These are phyloP conservation scores for Zosterops japonicus DNA, from an alignment of 2,113 vertebrate species.

Conservation along the genomic window DNA sequence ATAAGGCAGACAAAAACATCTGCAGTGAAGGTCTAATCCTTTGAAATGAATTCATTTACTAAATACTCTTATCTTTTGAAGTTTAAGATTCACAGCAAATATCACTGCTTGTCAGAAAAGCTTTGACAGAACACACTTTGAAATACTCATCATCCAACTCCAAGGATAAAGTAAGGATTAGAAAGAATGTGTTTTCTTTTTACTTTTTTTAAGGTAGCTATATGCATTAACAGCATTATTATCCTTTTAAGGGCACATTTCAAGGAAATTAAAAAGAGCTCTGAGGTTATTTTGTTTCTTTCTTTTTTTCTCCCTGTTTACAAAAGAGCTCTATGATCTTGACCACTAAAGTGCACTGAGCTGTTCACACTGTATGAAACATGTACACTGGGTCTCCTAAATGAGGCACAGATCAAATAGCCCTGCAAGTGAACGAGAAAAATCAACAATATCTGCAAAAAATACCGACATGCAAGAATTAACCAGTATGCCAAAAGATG, in stretches of 20 bases:
- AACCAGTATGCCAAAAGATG: neutral
- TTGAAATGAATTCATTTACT: slow-evolving; percentile 27
- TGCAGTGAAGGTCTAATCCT: neutral
- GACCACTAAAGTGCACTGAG: neutral
- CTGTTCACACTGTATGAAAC: neutral
- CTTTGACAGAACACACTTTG: neutral
- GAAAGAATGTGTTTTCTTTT: neutral
- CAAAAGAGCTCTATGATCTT: neutral
- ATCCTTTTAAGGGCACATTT: neutral
- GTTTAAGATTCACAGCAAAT: slow-evolving; percentile 32
- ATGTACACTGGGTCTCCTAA: neutral
- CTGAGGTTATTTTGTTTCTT: neutral
- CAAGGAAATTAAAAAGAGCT: neutral
- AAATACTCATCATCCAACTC: neutral
- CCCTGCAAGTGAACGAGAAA: neutral
- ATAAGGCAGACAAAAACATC: neutral
- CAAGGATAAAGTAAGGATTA: neutral
- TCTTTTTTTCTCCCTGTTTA: neutral
- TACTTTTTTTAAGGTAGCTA: neutral
- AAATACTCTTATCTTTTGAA: neutral
- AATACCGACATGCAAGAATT: neutral
- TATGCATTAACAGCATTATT: neutral
- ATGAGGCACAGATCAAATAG: neutral
- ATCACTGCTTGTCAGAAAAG: neutral
- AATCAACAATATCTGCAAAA: neutral